Evolutionary conservation across 2,888 invertebrate genomes (phyloP), one percentile per base, ranked within the genome.

Genomic region (Fragum sueziense): DNA sequence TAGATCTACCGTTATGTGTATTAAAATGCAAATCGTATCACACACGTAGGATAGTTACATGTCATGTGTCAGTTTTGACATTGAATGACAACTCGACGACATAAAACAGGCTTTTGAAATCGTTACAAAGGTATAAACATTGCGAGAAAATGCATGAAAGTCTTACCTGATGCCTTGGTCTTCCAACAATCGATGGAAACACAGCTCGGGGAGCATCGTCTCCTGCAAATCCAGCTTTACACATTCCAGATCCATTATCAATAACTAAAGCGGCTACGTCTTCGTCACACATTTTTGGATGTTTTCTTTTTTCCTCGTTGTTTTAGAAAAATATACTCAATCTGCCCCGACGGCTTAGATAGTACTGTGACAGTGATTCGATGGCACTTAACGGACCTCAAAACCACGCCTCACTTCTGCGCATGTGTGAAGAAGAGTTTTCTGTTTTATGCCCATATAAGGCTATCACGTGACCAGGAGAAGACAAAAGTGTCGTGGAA

Each of bases 221-320:
- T 37, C 90, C 90, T 68, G 90, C 89, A 74, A 90, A 90, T 54
- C 90, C 90, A 65, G 90, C 90, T 73, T 90, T 90, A 85, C 90
- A 90, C 89, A 90, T 89, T 25, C 97, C 96, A 92, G 97, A 97
- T 80, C 98, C 98, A 94, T 97, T 96, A 95, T 98, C 97, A 70
- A 92, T 89, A 74, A 92, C 92, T 59, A 92, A 80, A 74, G 92
- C 92, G 70, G 91, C 91, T 96, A 89, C 88, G 61, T 90, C 90
- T 27, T 89, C 88, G 84, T 90, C 90, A 78, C 83, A 80, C 83
- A 83, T 83, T 68, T 79, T 82, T 27, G 27, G 29, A 25, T n/a
- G n/a, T n/a, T n/a, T n/a, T n/a, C n/a, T n/a, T n/a, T n/a, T n/a
- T n/a, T n/a, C n/a, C n/a, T n/a, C n/a, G n/a, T n/a, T n/a, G n/a